Evolutionary conservation across 2,797 vertebrate species (phyloP), one percentile per base, ranked within the genome.

Genomic region (Melanotaenia boesemani): DNA sequence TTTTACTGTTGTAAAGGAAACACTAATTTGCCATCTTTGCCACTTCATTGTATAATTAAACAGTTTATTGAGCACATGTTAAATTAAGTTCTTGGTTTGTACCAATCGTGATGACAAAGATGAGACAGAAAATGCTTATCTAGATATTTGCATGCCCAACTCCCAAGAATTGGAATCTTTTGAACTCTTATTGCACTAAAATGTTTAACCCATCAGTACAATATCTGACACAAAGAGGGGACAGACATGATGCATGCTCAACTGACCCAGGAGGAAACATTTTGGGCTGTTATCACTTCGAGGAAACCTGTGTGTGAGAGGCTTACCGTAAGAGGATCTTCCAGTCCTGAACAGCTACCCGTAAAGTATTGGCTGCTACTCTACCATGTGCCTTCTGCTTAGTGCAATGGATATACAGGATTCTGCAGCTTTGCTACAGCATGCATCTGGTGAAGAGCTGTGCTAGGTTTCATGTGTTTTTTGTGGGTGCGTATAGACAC

Each of bases 241-340:
- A 73, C 63, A 67, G 28, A 67, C 58, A 24, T 65, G 60, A 34
- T 64, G 68, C 57, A 22, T 15, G 54, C 63, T 67, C 37, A 15
- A 22, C n/a, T 30, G 52, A 55, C 61, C 63, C 41, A 62, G 0
- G 41, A 41, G n/a, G 26, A 56, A 77, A 63, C 20, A 46, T 68
- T 54, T 63, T 62, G 41, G 39, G 55, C 72, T 54, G n/a, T 81
- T 75, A 79, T 69, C 63, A 54, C 0, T 67, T 30, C 16, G 22
- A 52, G 63, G 70, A 76, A 74, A 75, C 57, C 64, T 62, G 60
- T 1, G 12, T 63, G 61, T 63, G 70, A 80, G 67, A 68, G 65
- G 65, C 46, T 79, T 74, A 78, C 52, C 68, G 72, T 83, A 79
- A 83, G 74, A 77, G 37, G 76, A 77, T 79, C 65, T 56, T 15